Percentiles rank a stretch among this genome's conserved stretches.
phyloP scores from a whole-genome alignment of 53 echinoderm and acorn worm genomes.

The Holothuria scabra region DNA sequence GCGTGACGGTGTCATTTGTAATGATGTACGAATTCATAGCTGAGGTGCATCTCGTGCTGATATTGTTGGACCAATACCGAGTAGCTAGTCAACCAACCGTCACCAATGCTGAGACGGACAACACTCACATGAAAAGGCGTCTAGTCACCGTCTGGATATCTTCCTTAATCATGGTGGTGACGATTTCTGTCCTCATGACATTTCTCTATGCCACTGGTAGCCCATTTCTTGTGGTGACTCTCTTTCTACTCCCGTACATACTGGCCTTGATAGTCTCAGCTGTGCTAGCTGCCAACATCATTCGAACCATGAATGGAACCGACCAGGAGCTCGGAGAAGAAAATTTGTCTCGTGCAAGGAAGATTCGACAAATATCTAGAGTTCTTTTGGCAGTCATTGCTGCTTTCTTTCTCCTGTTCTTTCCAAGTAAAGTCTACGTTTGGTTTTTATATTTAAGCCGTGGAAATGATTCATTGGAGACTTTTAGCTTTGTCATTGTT shows the following conservation, averaged over 20 bases:
- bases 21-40: slow-evolving; percentile 37
- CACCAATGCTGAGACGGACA: slow-evolving; percentile 30
- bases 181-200: neutral
- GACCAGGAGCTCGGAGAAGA: neutral
- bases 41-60: slow-evolving; percentile 22
- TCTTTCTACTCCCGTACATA: slow-evolving; percentile 29
- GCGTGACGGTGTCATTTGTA: slow-evolving; percentile 12
- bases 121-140: slow-evolving; percentile 39
- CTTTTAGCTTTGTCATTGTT: slow-evolving; percentile 1
- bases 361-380: slow-evolving; percentile 16
- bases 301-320: neutral
- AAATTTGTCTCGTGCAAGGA: neutral
- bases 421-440: slow-evolving; percentile 35
- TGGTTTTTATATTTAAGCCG: slow-evolving; percentile 11
- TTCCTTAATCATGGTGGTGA: neutral
- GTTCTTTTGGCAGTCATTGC: neutral
- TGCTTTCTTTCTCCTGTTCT: slow-evolving; percentile 2
- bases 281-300: neutral
- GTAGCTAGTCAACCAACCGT: slow-evolving; percentile 43
- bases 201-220: neutral
- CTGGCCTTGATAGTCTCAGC: slow-evolving; percentile 7
- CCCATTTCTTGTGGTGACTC: neutral
- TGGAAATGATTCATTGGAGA: neutral
- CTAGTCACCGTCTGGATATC: slow-evolving; percentile 22
- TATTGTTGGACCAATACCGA: slow-evolving; percentile 27